These are phyloP conservation scores for Mesopsocus fuscifrons DNA, from an alignment of 2,888 invertebrate species.

Conservation along the genomic window DNA sequence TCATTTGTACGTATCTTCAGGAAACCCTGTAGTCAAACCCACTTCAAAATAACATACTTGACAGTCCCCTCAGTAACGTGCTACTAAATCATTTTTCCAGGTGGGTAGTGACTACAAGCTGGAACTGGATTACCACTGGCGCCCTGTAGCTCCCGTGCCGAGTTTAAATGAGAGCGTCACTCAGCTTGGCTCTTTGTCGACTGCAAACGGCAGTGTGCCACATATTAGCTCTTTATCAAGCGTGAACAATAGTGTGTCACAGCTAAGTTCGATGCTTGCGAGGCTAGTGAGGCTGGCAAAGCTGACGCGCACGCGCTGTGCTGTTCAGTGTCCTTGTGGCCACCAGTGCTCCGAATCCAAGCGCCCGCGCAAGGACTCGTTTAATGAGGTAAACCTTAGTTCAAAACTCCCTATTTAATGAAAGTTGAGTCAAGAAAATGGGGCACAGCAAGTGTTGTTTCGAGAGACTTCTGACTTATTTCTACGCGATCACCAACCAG, in stretches of 20 bases:
- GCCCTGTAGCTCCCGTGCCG: constrained; percentile 23
- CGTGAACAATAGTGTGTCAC: neutral
- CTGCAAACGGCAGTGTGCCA: neutral
- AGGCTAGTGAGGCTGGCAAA: constrained; percentile 28
- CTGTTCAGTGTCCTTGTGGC: constrained; percentile 32
- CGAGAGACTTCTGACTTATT: no score
- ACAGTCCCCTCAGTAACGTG: no score
- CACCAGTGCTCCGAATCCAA: constrained; percentile 29
- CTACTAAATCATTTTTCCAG: no score
- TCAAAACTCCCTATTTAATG: no score
- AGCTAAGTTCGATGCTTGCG: constrained; percentile 15
- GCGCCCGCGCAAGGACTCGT: constrained; percentile 6
- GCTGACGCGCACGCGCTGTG: neutral
- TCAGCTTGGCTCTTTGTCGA: constrained; percentile 14
- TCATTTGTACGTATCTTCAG: no score
- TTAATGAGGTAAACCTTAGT: constrained; percentile 11
- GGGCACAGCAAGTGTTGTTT: no score
- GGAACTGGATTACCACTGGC: constrained; percentile 65
- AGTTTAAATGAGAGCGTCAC: no score
- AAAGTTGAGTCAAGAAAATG: no score
- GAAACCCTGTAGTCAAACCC: no score
- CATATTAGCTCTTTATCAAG: no score
- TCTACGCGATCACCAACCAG: no score
- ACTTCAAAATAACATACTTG: no score
- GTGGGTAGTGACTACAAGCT: constrained; percentile 56